phyloP scores from a whole-genome alignment of 1,140 invertebrate genomes.

The Mya arenaria region DNA sequence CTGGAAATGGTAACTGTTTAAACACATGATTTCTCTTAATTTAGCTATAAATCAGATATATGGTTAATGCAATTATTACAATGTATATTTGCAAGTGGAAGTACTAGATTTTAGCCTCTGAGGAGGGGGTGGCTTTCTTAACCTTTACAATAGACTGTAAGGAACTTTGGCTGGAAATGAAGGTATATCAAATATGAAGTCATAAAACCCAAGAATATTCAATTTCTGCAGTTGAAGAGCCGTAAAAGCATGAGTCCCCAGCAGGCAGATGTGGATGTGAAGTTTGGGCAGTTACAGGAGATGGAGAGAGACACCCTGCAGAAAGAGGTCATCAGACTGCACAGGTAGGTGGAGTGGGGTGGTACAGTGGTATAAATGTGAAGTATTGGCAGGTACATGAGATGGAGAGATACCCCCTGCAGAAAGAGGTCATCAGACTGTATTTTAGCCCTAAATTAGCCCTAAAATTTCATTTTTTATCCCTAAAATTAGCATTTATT shows the following conservation, averaged over 20 bases:
- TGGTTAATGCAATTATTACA: too few species aligned
- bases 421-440: constrained; percentile 38
- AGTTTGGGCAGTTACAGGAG: constrained; percentile 13
- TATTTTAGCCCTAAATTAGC: too few species aligned
- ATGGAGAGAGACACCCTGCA: constrained; percentile 34
- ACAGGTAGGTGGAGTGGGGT: constrained; percentile 46
- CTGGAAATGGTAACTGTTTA: constrained; percentile 27
- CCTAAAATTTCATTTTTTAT: too few species aligned
- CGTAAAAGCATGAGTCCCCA: constrained; percentile 20
- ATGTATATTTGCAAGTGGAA: too few species aligned
- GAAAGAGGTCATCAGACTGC: constrained; percentile 36
- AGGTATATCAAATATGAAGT: too few species aligned
- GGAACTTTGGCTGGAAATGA: too few species aligned
- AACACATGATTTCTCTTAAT: neutral
- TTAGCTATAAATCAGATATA: too few species aligned
- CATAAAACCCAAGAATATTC: too few species aligned
- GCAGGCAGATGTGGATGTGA: neutral
- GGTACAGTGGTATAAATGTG: constrained; percentile 11
- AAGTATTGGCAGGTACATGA: constrained; percentile 16
- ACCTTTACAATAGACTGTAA: too few species aligned
- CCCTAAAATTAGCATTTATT: too few species aligned
- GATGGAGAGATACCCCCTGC: constrained; percentile 26
- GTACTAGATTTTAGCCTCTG: too few species aligned
- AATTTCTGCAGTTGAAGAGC: constrained; percentile 11
- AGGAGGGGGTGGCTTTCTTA: too few species aligned